phyloP scores from a whole-genome alignment of 2,113 vertebrate genomes.

The Gallinago undulata region DNA sequence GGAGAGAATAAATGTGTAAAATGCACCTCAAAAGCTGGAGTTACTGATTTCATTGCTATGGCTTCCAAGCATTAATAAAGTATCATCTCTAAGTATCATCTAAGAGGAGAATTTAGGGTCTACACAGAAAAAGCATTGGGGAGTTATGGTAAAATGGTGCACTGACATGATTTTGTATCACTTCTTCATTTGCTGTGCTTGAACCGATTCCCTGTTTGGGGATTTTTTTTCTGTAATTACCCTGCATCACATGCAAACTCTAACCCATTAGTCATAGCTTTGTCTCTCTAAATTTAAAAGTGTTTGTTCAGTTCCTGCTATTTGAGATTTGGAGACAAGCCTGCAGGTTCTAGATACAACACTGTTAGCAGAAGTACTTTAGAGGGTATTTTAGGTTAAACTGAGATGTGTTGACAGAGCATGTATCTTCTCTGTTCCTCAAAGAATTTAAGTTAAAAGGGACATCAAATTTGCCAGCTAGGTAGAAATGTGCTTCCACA shows the following conservation, averaged over 20 bases:
- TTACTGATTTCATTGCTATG: background rate
- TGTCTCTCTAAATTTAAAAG: background rate
- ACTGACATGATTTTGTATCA: background rate
- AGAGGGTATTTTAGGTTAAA: conserved; percentile 30
- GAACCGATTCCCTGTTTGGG: background rate
- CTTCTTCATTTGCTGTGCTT: background rate
- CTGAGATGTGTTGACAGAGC: background rate
- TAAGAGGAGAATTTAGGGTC: background rate
- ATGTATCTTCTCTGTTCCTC: background rate
- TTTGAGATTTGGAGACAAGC: background rate
- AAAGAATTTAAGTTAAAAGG: conserved; percentile 26
- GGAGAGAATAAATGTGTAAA: background rate
- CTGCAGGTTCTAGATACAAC: background rate
- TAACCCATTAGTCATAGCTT: background rate
- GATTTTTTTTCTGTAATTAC: background rate
- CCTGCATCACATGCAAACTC: background rate
- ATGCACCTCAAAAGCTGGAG: background rate
- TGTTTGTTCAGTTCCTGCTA: conserved; percentile 9
- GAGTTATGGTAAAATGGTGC: background rate
- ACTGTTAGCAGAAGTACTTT: background rate
- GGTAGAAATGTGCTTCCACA: background rate
- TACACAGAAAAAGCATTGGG: background rate
- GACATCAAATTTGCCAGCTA: background rate
- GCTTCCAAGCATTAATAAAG: background rate
- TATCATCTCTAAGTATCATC: background rate